Conservation (phyloP, 1,140 invertebrate genomes). For the Tigriopus japonicus region DNA sequence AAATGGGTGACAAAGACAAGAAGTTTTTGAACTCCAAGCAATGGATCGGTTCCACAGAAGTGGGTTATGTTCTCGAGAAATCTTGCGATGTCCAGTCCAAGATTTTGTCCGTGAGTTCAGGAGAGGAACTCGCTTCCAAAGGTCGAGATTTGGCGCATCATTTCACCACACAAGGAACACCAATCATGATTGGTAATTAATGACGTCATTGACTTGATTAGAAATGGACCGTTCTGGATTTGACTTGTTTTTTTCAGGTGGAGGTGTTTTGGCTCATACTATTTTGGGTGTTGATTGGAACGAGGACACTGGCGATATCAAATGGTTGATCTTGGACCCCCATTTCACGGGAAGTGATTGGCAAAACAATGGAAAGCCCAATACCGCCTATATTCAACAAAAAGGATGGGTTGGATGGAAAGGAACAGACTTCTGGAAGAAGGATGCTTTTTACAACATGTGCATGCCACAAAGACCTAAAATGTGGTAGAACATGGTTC, state of each 20-base stretch:
- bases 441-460: conserved; percentile 81
- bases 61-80: conserved; percentile 73
- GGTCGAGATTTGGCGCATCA: conserved; percentile 64
- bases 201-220: background rate
- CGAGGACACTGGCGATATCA: conserved; percentile 46
- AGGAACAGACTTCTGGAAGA: conserved; percentile 67
- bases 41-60: conserved; percentile 98
- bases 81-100: conserved; percentile 55
- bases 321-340: conserved; percentile 89
- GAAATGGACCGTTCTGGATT: too few species aligned
- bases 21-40: conserved; percentile 71
- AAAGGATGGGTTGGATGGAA: conserved; percentile 95
- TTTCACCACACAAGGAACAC: conserved; percentile 80
- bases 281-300: conserved; percentile 86
- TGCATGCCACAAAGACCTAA: conserved; percentile 53
- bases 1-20: conserved; percentile 77
- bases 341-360: conserved; percentile 62
- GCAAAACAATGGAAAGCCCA: conserved; percentile 30
- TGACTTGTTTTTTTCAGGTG: conserved; percentile 38
- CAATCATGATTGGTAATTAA: conserved; percentile 90
- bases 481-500: background rate
- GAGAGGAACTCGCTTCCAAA: conserved; percentile 57
- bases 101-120: conserved; percentile 62
- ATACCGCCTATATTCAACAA: conserved; percentile 42
- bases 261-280: conserved; percentile 90